These are phyloP conservation scores for Platyscapa corneri DNA, from an alignment of 1,140 invertebrate species.

Conservation along the genomic window DNA sequence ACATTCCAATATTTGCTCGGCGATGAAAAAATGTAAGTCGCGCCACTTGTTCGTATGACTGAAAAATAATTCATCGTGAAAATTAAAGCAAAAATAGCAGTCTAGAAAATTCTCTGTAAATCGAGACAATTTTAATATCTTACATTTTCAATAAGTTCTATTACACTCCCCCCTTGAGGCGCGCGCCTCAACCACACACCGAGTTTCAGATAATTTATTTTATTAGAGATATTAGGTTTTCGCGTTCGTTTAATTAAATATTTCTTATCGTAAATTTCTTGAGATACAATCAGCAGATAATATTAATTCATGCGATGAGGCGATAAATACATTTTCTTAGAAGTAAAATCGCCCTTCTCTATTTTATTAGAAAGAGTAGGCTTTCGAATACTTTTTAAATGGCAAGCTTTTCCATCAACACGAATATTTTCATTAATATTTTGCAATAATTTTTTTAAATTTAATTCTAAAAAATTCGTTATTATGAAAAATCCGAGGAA, in stretches of 20 bases:
- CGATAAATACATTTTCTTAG: background rate
- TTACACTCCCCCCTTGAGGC: no score
- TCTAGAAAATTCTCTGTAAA: no score
- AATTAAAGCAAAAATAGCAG: no score
- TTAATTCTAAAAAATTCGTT: no score
- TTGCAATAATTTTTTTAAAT: no score
- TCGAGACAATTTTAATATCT: background rate
- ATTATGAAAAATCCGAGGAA: no score
- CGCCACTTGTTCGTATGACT: no score
- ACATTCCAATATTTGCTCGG: no score
- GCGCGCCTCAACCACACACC: no score
- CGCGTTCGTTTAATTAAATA: background rate
- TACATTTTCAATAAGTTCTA: background rate
- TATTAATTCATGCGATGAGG: slow-evolving; percentile 22
- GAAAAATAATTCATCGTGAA: no score
- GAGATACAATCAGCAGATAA: slow-evolving; percentile 33
- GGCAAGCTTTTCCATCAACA: background rate
- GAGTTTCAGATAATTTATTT: background rate
- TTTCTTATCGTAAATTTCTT: slow-evolving; percentile 30
- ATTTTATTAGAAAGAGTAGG: background rate
- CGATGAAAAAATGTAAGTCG: no score
- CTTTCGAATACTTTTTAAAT: background rate
- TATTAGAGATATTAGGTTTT: background rate
- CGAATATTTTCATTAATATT: no score
- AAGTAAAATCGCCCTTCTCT: background rate